Evolutionary conservation across 2,113 vertebrate genomes (phyloP).

Genomic region (Ramphastos sulfuratus): DNA sequence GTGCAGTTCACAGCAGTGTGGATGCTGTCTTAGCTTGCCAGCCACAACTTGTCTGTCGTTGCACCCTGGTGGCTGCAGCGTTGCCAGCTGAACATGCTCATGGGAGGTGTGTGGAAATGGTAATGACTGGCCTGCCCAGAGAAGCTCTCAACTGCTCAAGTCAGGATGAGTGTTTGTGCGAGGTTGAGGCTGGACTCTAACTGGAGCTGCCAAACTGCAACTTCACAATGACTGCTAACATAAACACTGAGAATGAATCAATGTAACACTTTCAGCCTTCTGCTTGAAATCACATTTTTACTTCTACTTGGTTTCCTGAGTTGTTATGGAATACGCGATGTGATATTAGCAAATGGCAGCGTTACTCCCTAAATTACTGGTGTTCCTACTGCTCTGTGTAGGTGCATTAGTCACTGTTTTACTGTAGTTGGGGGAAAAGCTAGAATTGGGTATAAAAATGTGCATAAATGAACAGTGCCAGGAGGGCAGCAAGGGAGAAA

Average conservation of each 20-base stretch:
- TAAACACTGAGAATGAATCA: neutral
- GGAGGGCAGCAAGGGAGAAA: neutral
- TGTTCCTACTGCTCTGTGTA: neutral
- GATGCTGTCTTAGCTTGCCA: neutral
- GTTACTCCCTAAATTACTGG: neutral
- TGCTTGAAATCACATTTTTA: neutral
- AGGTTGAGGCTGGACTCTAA: neutral
- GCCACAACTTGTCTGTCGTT: neutral
- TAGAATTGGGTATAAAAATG: neutral
- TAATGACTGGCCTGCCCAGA: neutral
- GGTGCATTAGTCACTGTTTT: neutral
- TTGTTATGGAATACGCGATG: neutral
- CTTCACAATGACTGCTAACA: neutral
- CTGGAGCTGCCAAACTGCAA: neutral
- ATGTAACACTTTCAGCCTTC: neutral
- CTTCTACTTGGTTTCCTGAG: neutral
- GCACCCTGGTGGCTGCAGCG: neutral
- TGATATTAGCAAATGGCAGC: neutral
- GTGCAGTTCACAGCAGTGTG: fast-evolving
- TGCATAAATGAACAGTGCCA: neutral
- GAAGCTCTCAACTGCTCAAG: neutral
- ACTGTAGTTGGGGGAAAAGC: neutral
- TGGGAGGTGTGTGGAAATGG: neutral
- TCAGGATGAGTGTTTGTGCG: neutral
- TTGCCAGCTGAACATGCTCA: too few relatives aligned